Base-by-base conservation (phyloP, 1,140 invertebrate species). In the Pararge aegeria region DNA sequence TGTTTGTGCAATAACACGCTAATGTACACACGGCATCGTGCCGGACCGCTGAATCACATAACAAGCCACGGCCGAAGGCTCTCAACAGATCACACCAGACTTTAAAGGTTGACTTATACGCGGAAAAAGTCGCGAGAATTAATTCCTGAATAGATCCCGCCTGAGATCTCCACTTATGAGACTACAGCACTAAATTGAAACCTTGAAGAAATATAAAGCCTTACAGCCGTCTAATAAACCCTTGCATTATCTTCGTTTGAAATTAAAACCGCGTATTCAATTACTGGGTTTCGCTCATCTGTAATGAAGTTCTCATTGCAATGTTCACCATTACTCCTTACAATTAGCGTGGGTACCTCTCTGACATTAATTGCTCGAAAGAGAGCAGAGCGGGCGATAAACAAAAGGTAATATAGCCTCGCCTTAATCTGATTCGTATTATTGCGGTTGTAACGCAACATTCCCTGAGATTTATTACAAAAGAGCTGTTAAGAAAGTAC, bases 371-470 rank as follows among this genome's bases (percentile, higher is more conserved):
- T 83, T 81, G 75, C 69, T 60, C 50, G 65, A 61, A 58, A 75
- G 79, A 69, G 55, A 73, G 70, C 63, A 71, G 52, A 55, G 55
- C 61, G 57, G 68, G 67, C 67, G 55, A 73, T 74, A 75, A 82
- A 80, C 79, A 78, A 83, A 80, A 81, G 75, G 76, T 70, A 87
- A 80, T 80, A 78, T 64, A 80, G 68, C 68, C 78, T 65, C 62
- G 61, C 61, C 18, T 78, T 83, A 82, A 87, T 87, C 83, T 83
- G 83, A 87, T 87, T 75, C 70, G 70, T 83, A 78, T 83, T 84
- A 84, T 86, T 80, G 78, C 73, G 80, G 69, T 78, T 69, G 72
- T 75, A 85, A 84, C 78, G 74, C 74, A 83, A 82, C 75, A 76
- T 83, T 83, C 80, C 73, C 46, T 64, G 61, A 59, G 75, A 87